phyloP scores from a whole-genome alignment of 2,797 vertebrate genomes.

The Distichodus sexfasciatus region DNA sequence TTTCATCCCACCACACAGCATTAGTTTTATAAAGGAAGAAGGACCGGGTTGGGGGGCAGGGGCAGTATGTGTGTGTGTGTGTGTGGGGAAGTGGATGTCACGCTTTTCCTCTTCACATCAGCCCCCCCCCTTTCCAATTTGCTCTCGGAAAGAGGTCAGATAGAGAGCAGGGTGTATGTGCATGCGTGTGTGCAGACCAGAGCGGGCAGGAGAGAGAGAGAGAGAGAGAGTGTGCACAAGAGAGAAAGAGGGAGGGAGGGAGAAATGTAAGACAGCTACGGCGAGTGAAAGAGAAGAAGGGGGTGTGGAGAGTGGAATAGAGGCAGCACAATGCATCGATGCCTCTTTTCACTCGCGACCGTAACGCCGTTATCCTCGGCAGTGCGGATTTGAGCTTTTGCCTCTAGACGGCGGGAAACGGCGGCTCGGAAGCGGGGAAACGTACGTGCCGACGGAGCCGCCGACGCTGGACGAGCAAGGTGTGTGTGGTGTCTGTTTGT shows the following conservation, averaged over 20 bases:
- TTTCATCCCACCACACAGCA: constrained; percentile 53
- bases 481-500: constrained; percentile 35
- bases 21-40: constrained; percentile 43
- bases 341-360: constrained; percentile 31
- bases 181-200: constrained; percentile 21
- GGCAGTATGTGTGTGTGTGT: no score
- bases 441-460: constrained; percentile 34
- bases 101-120: constrained; percentile 13
- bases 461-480: constrained; percentile 36
- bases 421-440: constrained; percentile 48
- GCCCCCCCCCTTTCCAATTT: constrained; percentile 44
- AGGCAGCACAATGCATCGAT: constrained; percentile 38
- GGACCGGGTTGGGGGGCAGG: no score
- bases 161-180: constrained; percentile 41
- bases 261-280: constrained; percentile 50
- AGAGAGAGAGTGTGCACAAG: constrained; percentile 27
- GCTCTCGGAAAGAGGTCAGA: constrained; percentile 42
- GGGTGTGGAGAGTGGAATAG: constrained; percentile 52
- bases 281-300: constrained; percentile 50
- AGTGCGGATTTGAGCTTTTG: constrained; percentile 49
- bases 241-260: constrained; percentile 18
- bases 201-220: constrained; percentile 15
- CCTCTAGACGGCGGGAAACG: no score
- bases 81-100: constrained; percentile 28
- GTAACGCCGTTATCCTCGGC: constrained; percentile 34